A percentile compares a stretch with the other conserved stretches of the same genome.
These are phyloP conservation scores for Cynopterus brachyotis DNA, from an alignment of 2,113 vertebrate species.

Conservation along the genomic window DNA sequence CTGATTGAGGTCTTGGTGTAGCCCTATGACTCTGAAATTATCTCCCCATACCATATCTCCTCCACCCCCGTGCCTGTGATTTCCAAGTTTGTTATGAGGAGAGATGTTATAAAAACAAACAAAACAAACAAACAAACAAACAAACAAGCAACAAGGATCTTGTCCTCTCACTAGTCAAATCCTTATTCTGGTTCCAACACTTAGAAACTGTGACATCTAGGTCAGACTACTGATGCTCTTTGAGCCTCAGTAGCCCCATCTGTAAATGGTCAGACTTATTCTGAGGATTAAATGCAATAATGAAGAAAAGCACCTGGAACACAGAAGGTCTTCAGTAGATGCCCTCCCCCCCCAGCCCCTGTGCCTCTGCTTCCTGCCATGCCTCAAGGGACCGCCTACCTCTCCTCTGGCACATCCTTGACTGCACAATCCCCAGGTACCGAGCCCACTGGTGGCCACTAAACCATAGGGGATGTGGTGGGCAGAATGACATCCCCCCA, in stretches of 20 bases:
- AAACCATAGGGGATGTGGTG: background rate
- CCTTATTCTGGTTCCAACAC: background rate
- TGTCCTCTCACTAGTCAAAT: background rate
- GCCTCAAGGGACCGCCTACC: background rate
- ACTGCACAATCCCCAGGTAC: too few species aligned
- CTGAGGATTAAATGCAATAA: background rate
- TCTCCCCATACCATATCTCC: background rate
- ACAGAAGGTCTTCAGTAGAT: background rate
- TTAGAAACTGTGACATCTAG: background rate
- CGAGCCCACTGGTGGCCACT: background rate
- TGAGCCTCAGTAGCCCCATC: background rate
- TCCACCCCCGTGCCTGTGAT: background rate
- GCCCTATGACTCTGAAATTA: background rate
- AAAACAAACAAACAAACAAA: too few species aligned
- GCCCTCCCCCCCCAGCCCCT: too few species aligned
- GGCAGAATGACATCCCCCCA: background rate
- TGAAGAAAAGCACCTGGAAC: background rate
- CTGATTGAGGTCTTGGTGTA: background rate
- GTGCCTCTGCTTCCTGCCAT: too few species aligned
- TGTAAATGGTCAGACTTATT: background rate
- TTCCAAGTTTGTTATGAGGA: background rate
- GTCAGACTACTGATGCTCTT: background rate
- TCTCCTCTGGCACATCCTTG: background rate
- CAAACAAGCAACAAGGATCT: background rate
- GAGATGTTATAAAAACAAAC: background rate